A percentile compares a stretch with the other conserved stretches of the same genome.
phyloP scores from a whole-genome alignment of 2,888 invertebrate species.

The Girardia tigrina region DNA sequence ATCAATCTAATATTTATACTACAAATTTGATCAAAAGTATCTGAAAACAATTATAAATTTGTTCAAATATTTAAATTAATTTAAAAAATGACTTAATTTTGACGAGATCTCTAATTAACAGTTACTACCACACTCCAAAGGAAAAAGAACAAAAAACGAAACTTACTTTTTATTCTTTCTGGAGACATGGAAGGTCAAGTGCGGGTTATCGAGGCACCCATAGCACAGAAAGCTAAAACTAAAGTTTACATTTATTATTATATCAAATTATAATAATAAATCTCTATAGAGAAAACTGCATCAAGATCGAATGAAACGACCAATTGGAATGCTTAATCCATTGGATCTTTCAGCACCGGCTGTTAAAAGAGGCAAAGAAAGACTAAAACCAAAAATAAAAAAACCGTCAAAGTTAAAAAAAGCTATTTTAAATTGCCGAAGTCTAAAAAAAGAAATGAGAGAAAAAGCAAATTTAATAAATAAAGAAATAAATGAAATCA shows the following conservation, averaged over 20 bases:
- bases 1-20: too few relatives aligned
- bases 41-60: too few relatives aligned
- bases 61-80: too few relatives aligned
- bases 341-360: slow-evolving; percentile 49
- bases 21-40: too few relatives aligned
- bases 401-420: slow-evolving; percentile 52
- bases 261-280: not conserved
- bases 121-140: not conserved
- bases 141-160: not conserved
- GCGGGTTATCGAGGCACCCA: not conserved
- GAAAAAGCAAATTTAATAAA: not conserved
- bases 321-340: slow-evolving; percentile 36
- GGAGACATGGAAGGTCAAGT: slow-evolving; percentile 17
- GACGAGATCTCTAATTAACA: too few relatives aligned
- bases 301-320: not conserved
- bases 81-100: too few relatives aligned
- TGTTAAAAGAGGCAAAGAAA: slow-evolving; percentile 52
- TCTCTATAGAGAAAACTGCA: not conserved
- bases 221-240: not conserved
- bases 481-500: not conserved
- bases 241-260: not conserved
- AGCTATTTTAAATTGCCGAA: slow-evolving; percentile 40
- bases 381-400: slow-evolving; percentile 50
- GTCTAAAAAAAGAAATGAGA: not conserved
- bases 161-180: not conserved